These are phyloP conservation scores for Chalcis sispes DNA, from an alignment of 2,888 invertebrate species.

Conservation along the genomic window DNA sequence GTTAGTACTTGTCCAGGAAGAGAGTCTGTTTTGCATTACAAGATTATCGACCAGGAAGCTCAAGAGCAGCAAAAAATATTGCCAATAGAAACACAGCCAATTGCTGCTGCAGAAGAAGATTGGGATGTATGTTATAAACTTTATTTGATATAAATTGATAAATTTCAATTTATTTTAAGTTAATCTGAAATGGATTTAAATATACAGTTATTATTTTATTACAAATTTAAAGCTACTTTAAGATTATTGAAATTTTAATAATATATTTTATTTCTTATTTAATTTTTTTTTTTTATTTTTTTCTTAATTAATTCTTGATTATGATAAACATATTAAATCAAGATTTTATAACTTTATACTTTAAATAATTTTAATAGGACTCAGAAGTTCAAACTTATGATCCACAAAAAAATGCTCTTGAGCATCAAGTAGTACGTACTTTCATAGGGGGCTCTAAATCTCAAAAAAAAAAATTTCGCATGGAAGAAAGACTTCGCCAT, in stretches of 20 bases:
- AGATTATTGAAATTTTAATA: background rate
- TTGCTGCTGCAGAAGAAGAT: conserved; percentile 29
- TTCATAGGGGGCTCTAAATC: conserved; percentile 59
- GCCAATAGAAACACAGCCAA: conserved; percentile 7
- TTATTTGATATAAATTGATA: background rate
- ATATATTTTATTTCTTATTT: background rate
- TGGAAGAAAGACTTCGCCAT: conserved; percentile 57
- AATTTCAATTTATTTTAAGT: too few relatives aligned
- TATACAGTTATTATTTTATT: background rate
- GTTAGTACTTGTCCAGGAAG: conserved; percentile 33
- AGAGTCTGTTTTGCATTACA: conserved; percentile 38
- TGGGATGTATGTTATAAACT: conserved; percentile 58
- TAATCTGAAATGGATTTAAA: too few relatives aligned
- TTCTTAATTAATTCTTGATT: background rate
- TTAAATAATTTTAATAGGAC: conserved; percentile 54
- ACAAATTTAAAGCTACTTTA: conserved; percentile 5
- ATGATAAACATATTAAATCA: background rate
- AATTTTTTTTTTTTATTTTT: background rate
- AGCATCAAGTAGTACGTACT: conserved; percentile 48
- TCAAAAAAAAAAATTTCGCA: conserved; percentile 55
- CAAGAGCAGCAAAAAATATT: background rate
- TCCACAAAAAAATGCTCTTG: conserved; percentile 55
- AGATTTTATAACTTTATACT: background rate
- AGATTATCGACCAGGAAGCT: background rate
- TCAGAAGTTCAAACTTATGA: conserved; percentile 56